Percentiles rank a stretch among this genome's conserved stretches.
These are phyloP conservation scores for Siniperca chuatsi DNA, from an alignment of 2,113 vertebrate species.

Conservation along the genomic window DNA sequence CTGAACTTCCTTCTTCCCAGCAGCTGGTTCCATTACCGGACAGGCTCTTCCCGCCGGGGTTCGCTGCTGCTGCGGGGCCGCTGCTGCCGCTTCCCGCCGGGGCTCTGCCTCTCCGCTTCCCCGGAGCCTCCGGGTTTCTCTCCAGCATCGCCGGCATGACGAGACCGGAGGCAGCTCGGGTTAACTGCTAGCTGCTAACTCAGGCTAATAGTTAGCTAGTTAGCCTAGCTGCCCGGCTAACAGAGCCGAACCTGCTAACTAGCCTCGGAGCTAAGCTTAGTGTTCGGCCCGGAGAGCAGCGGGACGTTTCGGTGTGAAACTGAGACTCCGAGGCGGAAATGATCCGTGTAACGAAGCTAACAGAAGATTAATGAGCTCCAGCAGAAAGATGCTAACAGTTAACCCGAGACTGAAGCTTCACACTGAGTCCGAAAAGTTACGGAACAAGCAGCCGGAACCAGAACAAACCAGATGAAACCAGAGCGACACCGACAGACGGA, in stretches of 20 bases:
- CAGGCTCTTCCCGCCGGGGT: slow-evolving; percentile 88
- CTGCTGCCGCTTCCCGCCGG: slow-evolving; percentile 63
- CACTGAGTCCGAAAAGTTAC: slow-evolving; percentile 48
- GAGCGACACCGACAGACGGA: not conserved
- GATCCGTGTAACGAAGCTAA: not conserved
- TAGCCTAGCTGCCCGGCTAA: slow-evolving; percentile 41
- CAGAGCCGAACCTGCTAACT: slow-evolving; percentile 14
- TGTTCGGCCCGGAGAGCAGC: not conserved
- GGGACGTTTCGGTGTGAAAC: not conserved
- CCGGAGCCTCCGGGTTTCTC: slow-evolving; percentile 89
- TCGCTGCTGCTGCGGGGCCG: slow-evolving; percentile 39
- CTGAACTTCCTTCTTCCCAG: slow-evolving; percentile 94
- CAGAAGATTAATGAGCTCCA: not conserved
- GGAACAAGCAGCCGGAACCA: slow-evolving; percentile 28
- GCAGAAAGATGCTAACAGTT: slow-evolving; percentile 25
- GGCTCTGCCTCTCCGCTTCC: slow-evolving; percentile 90
- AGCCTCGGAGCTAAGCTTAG: not conserved
- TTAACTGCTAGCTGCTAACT: slow-evolving; percentile 34
- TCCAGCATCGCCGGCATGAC: slow-evolving; percentile 92
- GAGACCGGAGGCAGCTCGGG: slow-evolving; percentile 5
- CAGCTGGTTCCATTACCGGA: slow-evolving; percentile 89
- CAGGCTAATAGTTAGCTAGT: slow-evolving; percentile 37
- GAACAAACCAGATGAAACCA: slow-evolving; percentile 1
- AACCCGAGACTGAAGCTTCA: not conserved
- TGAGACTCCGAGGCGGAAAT: not conserved